phyloP scores from a whole-genome alignment of 2,113 vertebrate species.

The Piaya cayana region DNA sequence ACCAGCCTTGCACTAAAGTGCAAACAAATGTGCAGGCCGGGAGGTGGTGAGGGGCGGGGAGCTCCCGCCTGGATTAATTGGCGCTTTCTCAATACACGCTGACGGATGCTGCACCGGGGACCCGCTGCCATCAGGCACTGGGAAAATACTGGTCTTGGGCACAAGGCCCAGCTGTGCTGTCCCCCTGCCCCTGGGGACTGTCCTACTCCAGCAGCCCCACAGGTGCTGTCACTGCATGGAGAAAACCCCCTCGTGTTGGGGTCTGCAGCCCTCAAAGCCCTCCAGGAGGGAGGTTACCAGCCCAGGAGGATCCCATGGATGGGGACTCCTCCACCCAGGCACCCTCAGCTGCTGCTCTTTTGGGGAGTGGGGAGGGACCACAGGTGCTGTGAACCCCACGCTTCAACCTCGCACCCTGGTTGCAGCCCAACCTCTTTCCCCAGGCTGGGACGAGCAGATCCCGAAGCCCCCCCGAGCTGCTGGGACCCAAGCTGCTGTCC shows the following conservation, averaged over 20 bases:
- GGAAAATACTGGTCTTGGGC: neutral
- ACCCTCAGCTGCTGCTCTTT: neutral
- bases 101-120: neutral
- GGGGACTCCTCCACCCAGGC: neutral
- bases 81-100: neutral
- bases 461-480: rapidly evolving
- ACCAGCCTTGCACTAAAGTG: neutral
- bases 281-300: neutral
- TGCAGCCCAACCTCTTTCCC: neutral
- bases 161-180: neutral
- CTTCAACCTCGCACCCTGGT: neutral
- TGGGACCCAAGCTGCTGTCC: neutral
- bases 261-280: neutral
- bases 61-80: neutral
- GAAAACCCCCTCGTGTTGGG: neutral
- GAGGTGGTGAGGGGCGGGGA: neutral
- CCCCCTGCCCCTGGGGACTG: neutral
- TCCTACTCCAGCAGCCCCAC: neutral
- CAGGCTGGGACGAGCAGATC: neutral
- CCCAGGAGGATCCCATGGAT: neutral
- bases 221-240: rapidly evolving
- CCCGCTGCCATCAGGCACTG: neutral
- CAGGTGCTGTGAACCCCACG: rapidly evolving
- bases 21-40: neutral
- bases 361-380: rapidly evolving